Conservation (phyloP, 2,797 vertebrate species). For the Champsocephalus gunnari region DNA sequence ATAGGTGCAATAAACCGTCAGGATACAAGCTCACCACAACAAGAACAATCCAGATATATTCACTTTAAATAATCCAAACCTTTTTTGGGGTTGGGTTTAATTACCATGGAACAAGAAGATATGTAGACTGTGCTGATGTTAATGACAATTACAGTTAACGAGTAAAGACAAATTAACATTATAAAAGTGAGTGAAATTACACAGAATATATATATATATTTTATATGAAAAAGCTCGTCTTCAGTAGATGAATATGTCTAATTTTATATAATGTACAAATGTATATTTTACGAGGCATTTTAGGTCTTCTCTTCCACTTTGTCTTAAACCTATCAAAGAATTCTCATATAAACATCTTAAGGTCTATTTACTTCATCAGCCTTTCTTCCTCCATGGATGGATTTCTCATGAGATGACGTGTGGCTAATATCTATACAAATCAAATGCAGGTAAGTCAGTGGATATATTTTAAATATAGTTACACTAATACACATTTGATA, state of each 20-base stretch:
- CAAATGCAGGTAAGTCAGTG: background rate
- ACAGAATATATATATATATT: too few relatives aligned
- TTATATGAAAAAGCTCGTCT: background rate
- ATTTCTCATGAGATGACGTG: background rate
- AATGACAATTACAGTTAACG: background rate
- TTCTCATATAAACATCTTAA: background rate
- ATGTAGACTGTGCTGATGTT: too few relatives aligned
- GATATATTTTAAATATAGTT: too few relatives aligned
- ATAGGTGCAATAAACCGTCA: too few relatives aligned
- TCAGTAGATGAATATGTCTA: background rate
- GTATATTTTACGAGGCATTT: background rate
- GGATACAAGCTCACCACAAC: too few relatives aligned
- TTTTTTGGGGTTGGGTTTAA: too few relatives aligned
- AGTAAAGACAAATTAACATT: slow-evolving; percentile 1
- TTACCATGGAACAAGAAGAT: too few relatives aligned
- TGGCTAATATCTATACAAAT: background rate
- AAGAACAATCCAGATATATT: too few relatives aligned
- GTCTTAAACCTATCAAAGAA: too few relatives aligned
- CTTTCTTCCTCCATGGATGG: background rate
- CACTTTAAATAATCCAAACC: too few relatives aligned
- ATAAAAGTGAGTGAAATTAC: background rate
- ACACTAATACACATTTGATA: too few relatives aligned
- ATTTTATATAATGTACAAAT: background rate
- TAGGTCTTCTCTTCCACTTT: background rate
- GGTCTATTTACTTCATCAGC: background rate